Percentiles rank a stretch among this genome's conserved stretches.
Conservation (phyloP, 2,888 invertebrate genomes). For the Sinhomidia bicolor region DNA sequence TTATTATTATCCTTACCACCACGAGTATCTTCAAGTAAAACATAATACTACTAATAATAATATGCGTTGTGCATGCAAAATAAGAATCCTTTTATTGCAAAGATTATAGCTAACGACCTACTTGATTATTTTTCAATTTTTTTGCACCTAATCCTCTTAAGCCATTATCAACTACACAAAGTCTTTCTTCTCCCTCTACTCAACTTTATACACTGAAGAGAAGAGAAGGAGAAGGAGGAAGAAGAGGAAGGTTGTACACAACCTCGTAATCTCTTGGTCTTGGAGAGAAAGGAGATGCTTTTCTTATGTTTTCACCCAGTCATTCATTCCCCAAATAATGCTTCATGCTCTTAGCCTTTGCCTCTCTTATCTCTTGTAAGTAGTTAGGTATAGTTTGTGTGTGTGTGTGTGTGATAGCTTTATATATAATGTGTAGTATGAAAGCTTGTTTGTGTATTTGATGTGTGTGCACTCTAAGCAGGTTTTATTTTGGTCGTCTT, state of each 20-base stretch:
- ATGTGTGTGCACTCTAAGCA: conserved; percentile 20
- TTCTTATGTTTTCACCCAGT: conserved; percentile 61
- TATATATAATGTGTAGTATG: too few species aligned
- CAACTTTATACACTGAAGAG: too few species aligned
- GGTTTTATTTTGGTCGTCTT: conserved; percentile 13
- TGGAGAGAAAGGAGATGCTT: conserved; percentile 48
- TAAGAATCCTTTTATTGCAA: conserved; percentile 54
- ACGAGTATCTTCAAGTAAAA: too few species aligned
- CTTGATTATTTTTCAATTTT: conserved; percentile 77
- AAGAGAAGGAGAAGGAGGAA: not conserved
- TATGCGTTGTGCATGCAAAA: conserved; percentile 41
- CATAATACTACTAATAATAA: not conserved
- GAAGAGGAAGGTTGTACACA: conserved; percentile 5
- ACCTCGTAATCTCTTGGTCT: conserved; percentile 59
- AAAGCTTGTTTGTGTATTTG: conserved; percentile 20
- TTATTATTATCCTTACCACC: too few species aligned
- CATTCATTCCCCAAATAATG: conserved; percentile 44
- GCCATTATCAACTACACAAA: conserved; percentile 63
- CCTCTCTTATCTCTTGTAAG: conserved; percentile 45
- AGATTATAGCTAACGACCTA: conserved; percentile 73
- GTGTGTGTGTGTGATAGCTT: too few species aligned
- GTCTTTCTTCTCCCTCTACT: not conserved
- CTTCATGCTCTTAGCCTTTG: conserved; percentile 53
- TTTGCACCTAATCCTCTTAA: conserved; percentile 74
- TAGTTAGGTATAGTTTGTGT: conserved; percentile 6